These are phyloP conservation scores for Dryococelus australis DNA, from an alignment of 2,888 invertebrate genomes.

Conservation along the genomic window DNA sequence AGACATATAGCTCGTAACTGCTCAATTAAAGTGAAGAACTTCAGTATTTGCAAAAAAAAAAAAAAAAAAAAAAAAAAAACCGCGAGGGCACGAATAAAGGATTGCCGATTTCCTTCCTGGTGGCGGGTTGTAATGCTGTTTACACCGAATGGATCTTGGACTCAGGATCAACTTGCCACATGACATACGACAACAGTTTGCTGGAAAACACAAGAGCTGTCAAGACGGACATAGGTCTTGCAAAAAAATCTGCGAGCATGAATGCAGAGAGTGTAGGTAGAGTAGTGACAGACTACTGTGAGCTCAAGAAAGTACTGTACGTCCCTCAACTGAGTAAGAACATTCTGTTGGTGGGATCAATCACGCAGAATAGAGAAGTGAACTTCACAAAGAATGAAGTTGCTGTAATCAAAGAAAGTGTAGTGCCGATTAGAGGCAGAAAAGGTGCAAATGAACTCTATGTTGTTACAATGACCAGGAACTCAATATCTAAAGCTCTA, in stretches of 20 bases:
- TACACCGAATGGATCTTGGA: neutral
- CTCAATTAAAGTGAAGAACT: neutral
- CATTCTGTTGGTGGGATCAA: no score
- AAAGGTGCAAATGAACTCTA: neutral
- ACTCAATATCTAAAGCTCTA: neutral
- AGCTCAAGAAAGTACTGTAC: no score
- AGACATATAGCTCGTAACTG: neutral
- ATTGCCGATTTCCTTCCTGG: neutral
- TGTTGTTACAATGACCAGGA: neutral
- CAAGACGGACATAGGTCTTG: neutral
- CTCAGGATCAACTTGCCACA: neutral
- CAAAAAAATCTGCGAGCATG: neutral
- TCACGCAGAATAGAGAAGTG: no score
- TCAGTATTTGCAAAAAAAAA: neutral
- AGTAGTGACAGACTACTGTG: neutral
- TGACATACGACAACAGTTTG: neutral
- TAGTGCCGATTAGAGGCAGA: neutral
- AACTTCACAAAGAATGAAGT: neutral
- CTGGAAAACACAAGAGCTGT: neutral
- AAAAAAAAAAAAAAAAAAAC: neutral
- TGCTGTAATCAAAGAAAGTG: neutral
- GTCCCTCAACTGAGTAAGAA: no score
- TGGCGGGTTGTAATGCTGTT: neutral
- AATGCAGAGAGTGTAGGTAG: neutral
- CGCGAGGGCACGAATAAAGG: neutral